A percentile compares a stretch with the other conserved stretches of the same genome.
Evolutionary conservation across 2,113 vertebrate genomes (phyloP).

Genomic region (Menidia beryllina): DNA sequence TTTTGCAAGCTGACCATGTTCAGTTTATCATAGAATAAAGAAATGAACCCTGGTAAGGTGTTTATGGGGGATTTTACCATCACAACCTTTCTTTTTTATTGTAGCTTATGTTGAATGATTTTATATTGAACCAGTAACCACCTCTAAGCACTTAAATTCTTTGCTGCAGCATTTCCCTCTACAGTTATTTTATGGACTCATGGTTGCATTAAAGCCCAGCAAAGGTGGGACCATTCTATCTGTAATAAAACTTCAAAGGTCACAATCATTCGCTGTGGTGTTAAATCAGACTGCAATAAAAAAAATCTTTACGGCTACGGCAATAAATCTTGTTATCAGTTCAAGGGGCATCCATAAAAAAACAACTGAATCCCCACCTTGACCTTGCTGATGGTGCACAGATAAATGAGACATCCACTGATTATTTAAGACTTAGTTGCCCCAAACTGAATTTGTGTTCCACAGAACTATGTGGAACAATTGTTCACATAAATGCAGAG

Average conservation of each 20-base stretch:
- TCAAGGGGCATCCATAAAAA: slow-evolving; percentile 21
- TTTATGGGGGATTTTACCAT: too few species aligned
- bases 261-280: slow-evolving; percentile 17
- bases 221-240: slow-evolving; percentile 19
- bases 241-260: slow-evolving; percentile 56
- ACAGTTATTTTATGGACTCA: slow-evolving; percentile 36
- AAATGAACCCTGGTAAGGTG: too few species aligned
- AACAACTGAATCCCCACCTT: slow-evolving; percentile 22
- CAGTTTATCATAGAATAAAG: too few species aligned
- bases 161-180: slow-evolving; percentile 17
- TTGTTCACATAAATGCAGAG: slow-evolving; percentile 66
- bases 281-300: slow-evolving; percentile 25
- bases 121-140: slow-evolving; percentile 16
- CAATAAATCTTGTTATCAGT: slow-evolving; percentile 28
- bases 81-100: background rate
- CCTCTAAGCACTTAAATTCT: slow-evolving; percentile 36
- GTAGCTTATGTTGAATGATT: slow-evolving; percentile 4
- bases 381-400: slow-evolving; percentile 12
- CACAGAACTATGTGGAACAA: slow-evolving; percentile 35
- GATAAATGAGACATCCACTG: background rate
- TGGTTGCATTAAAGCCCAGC: slow-evolving; percentile 21
- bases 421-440: background rate
- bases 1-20: too few species aligned
- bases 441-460: slow-evolving; percentile 21
- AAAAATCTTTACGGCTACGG: slow-evolving; percentile 25